Percentiles rank a stretch among this genome's conserved stretches.
These are phyloP conservation scores for Zaprionus vittiger DNA, from an alignment of 1,140 invertebrate species.

Conservation along the genomic window DNA sequence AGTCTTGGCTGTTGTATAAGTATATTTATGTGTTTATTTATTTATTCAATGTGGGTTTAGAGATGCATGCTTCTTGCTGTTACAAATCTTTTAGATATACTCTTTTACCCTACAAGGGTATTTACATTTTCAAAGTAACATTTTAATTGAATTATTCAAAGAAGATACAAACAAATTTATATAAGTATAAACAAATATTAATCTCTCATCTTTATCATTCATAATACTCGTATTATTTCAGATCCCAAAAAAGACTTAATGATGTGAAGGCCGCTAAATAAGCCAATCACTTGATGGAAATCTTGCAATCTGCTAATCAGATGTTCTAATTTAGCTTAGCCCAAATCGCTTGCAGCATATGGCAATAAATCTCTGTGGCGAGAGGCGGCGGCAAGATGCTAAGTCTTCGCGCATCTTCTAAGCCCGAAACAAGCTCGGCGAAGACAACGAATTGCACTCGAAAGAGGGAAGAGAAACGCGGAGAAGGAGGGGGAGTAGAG, in stretches of 20 bases:
- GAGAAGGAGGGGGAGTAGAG: background rate
- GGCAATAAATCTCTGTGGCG: conserved; percentile 26
- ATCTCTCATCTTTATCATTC: background rate
- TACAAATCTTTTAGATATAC: no score
- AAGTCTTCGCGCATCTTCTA: background rate
- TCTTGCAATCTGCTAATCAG: background rate
- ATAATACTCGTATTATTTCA: background rate
- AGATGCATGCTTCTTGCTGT: no score
- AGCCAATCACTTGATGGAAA: background rate
- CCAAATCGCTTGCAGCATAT: conserved; percentile 9
- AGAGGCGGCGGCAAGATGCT: background rate
- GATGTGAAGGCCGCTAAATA: background rate
- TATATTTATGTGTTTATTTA: no score
- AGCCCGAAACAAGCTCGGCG: no score
- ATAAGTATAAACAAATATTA: no score
- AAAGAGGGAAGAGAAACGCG: conserved; percentile 37
- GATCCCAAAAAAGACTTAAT: background rate
- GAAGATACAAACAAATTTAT: no score
- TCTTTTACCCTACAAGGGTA: no score
- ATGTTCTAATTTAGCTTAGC: conserved; percentile 7
- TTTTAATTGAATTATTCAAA: no score
- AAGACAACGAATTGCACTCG: conserved; percentile 74
- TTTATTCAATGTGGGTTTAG: no score
- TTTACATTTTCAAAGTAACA: no score
- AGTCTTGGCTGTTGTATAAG: no score